phyloP scores from a whole-genome alignment of 2,888 invertebrate genomes.

The Brachylomia viminalis region DNA sequence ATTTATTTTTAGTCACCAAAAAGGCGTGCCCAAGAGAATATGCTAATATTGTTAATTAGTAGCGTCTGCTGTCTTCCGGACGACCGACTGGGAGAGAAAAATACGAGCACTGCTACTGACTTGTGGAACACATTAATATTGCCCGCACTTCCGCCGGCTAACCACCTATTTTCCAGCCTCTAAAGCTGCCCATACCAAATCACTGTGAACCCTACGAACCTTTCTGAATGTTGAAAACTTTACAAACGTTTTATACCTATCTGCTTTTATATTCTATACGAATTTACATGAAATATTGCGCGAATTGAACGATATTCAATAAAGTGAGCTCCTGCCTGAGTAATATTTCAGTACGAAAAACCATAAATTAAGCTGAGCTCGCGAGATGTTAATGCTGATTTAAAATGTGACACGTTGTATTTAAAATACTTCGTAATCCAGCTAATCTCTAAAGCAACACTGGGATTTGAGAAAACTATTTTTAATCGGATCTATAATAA shows the following conservation, averaged over 20 bases:
- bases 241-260: conserved; percentile 1
- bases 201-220: conserved; percentile 50
- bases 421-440: conserved; percentile 22
- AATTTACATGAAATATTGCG: conserved; percentile 28
- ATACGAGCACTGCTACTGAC: conserved; percentile 83
- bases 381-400: conserved; percentile 23
- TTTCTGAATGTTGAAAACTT: conserved; percentile 58
- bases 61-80: conserved; percentile 83
- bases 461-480: conserved; percentile 38
- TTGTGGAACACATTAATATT: conserved; percentile 88
- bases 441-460: conserved; percentile 35
- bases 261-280: conserved; percentile 1
- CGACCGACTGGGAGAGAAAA: conserved; percentile 83
- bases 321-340: conserved; percentile 11
- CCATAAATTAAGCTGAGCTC: conserved; percentile 27
- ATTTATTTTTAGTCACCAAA: conserved; percentile 75
- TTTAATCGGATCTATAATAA: conserved; percentile 67
- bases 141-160: conserved; percentile 84
- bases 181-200: conserved; percentile 74
- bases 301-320: conserved; percentile 40
- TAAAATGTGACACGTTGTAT: conserved; percentile 17
- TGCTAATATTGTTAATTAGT: conserved; percentile 90
- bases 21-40: conserved; percentile 82
- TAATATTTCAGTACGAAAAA: conserved; percentile 45
- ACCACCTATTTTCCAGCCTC: conserved; percentile 82